These are phyloP conservation scores for Nothura maculosa DNA, from an alignment of 2,797 vertebrate species.

Conservation along the genomic window DNA sequence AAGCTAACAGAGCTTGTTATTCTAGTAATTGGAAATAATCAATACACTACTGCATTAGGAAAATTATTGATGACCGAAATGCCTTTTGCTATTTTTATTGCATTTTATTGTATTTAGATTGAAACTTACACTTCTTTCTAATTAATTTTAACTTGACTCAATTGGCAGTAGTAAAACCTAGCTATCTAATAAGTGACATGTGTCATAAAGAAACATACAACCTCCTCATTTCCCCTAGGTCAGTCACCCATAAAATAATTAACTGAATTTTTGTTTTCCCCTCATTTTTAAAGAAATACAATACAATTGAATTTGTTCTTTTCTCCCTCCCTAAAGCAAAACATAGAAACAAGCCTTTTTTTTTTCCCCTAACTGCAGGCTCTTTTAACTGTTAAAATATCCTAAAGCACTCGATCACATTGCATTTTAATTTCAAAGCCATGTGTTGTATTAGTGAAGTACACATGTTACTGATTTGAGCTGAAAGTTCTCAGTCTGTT, in stretches of 20 bases:
- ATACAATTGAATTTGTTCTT: conserved; percentile 92
- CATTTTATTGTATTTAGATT: conserved; percentile 91
- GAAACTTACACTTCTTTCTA: conserved; percentile 91
- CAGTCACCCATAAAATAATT: conserved; percentile 85
- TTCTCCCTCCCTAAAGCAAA: conserved; percentile 34
- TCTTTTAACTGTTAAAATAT: conserved; percentile 85
- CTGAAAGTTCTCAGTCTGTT: conserved; percentile 75
- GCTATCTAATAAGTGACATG: conserved; percentile 83
- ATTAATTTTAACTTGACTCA: conserved; percentile 89
- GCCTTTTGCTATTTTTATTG: conserved; percentile 90
- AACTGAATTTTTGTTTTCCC: conserved; percentile 88
- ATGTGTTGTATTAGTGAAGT: conserved; percentile 79
- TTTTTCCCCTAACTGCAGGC: conserved; percentile 81
- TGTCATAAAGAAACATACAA: conserved; percentile 81
- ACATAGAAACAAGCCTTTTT: conserved; percentile 76
- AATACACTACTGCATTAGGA: conserved; percentile 89
- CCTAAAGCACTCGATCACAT: conserved; percentile 81
- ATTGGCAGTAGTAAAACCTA: conserved; percentile 84
- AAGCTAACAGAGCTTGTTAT: conserved; percentile 86
- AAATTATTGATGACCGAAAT: conserved; percentile 89
- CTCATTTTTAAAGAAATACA: conserved; percentile 91
- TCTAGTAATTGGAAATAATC: conserved; percentile 90
- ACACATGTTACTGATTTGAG: conserved; percentile 87
- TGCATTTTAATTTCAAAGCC: conserved; percentile 84
- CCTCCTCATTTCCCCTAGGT: conserved; percentile 81